Evolutionary conservation across 2,797 vertebrate species (phyloP), one percentile per base, ranked within the genome.

Genomic region (Buceros bicornis): DNA sequence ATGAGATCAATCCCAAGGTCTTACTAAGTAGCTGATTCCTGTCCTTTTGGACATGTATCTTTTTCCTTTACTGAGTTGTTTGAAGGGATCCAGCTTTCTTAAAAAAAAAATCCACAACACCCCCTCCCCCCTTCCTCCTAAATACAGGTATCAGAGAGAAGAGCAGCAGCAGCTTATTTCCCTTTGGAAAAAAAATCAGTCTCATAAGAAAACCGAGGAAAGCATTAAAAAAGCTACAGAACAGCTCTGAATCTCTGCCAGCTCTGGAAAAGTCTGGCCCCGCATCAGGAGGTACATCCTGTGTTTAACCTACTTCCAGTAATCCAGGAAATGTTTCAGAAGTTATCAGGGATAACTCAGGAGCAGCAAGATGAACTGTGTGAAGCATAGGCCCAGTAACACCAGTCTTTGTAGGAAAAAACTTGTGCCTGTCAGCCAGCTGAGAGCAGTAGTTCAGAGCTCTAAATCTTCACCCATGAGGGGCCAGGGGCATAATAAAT

Each of bases 1-100:
- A 18, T 0, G 0, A 15, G 17, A 66, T 74, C 10, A 10, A 5
- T 64, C 10, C 28, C 4, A n/a, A 37, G 24, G 5, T 40, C 5
- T 45, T 40, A 11, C 2, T 18, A 31, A 53, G 37, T 8, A 71
- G 15, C 11, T 24, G 6, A 6, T 57, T 85, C 3, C 11, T 40
- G 14, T 45, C 22, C 13, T 54, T 74, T n/a, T 21, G 48, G 26
- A 64, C 42, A 29, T 6, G 26, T 0, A 2, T 11, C 1, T 5
- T 79, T 48, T 11, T 28, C 13, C 16, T 73, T 58, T 62, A 11
- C 31, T 33, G 20, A 71, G 45, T 10, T 4, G 0, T 31, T 40
- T 22, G 28, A 71, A 70, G 26, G 15, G 12, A 60, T 51, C 4
- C 4, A 65, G 16, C 24, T 47, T 48, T 43, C 24, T 53, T 35